Conservation (phyloP, 2,797 vertebrate genomes). For the Phoebastria nigripes region DNA sequence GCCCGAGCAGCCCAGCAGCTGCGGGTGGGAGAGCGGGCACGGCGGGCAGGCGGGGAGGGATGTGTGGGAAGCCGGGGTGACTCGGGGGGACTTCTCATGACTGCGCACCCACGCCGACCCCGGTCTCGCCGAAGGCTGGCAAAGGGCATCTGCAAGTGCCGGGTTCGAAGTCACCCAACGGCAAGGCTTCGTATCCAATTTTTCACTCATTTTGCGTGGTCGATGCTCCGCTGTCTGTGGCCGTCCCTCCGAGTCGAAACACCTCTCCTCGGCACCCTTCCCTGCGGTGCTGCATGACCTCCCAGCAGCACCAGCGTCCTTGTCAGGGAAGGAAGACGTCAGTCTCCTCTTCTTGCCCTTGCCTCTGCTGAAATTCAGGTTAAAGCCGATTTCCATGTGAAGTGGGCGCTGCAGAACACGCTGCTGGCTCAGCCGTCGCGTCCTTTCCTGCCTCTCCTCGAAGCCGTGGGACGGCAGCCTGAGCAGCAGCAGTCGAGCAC, state of each 20-base stretch:
- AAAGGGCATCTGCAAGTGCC: accelerated
- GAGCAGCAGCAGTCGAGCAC: accelerated
- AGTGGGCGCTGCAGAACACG: accelerated
- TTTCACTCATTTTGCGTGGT: neutral
- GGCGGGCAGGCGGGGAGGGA: neutral
- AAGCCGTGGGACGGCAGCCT: accelerated
- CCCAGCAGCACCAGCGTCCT: accelerated
- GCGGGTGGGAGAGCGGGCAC: accelerated
- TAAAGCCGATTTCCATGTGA: neutral
- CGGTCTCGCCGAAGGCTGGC: neutral
- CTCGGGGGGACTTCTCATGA: accelerated
- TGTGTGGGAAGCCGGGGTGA: accelerated
- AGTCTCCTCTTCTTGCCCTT: neutral
- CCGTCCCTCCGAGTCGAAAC: accelerated
- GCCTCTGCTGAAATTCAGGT: neutral
- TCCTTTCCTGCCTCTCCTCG: neutral
- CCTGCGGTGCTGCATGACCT: accelerated
- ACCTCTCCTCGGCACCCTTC: neutral
- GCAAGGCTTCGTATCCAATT: neutral
- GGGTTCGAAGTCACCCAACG: accelerated
- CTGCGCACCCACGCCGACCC: accelerated
- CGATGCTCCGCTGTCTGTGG: accelerated
- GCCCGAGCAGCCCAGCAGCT: neutral
- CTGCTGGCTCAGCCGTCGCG: accelerated
- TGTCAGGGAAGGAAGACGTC: neutral